Evolutionary conservation across 1,140 invertebrate species (phyloP), one percentile per base, ranked within the genome.

Genomic region (Brachionus calyciflorus): DNA sequence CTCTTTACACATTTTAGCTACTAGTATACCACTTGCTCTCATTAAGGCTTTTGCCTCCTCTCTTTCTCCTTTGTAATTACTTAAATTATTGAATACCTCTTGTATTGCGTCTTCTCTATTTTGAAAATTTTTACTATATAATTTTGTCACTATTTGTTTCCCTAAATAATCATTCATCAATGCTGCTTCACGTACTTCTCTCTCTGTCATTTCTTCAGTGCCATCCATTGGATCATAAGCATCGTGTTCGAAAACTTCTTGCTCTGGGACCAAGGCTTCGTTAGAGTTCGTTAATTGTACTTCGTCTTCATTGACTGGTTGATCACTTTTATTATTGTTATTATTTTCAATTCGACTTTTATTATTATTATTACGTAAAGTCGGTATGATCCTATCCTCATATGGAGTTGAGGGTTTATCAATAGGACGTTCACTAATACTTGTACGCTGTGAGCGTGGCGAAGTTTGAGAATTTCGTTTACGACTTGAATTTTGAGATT

Each of bases 101-200:
- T 90, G 87, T 17, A 96, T 81, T 0, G 93, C 92, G 80, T 95
- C 93, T 81, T 96, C 93, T 81, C 94, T 92, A 81, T 94, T 92
- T 14, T 92, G 89, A 85, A 91, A 96, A 80, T 92, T 93, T 82
- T 94, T 93, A 1, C 92, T 93, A 82, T 93, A 95, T 10, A 73
- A 30, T 19, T 73, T 73, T 19, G 69, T 73, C 84, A 93, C 93
- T 85, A 95, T 83, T 53, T 91, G 89, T 82, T 91, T 90, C 76
- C 93, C 93, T 84, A 96, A 96, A 10, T 95, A 91, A 37, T 93
- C 87, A 79, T 96, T 93, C 1, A 93, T 92, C 44, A 93, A 82
- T 0, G 92, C 91, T 9, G 93, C 93, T 84, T 95, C 93, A 80
- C 93, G 91, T 79, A 91, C 90, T 80, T 96, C 93, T 78, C 91